Evolutionary conservation across 2,888 invertebrate species (phyloP).

Genomic region (Lottia gigantea): DNA sequence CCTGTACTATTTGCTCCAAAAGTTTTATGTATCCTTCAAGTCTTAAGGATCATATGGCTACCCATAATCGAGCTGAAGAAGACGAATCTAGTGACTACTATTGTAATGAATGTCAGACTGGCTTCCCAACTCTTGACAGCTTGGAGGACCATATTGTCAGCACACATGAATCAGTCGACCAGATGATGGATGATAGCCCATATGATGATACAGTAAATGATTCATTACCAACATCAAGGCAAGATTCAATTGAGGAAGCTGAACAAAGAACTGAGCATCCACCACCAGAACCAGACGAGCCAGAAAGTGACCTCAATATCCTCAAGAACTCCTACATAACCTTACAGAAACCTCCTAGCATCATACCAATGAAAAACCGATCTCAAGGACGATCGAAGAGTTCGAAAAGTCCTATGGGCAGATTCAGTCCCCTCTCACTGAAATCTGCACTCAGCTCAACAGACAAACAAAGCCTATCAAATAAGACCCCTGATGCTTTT

Average conservation of each 20-base stretch:
- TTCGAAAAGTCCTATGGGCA: background rate
- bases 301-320: background rate
- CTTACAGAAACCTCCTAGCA: constrained; percentile 1
- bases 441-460: constrained; percentile 1
- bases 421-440: constrained; percentile 5
- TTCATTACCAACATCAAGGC: background rate
- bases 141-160: constrained; percentile 44
- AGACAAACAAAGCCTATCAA: constrained; percentile 15
- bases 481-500: constrained; percentile 11
- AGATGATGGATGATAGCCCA: background rate
- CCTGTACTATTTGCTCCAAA: constrained; percentile 43
- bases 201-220: background rate
- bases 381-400: background rate
- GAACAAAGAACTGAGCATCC: background rate
- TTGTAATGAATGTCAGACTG: constrained; percentile 54
- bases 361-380: background rate
- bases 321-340: background rate
- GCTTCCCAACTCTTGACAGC: constrained; percentile 45
- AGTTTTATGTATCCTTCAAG: constrained; percentile 44
- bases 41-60: constrained; percentile 45
- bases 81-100: constrained; percentile 43
- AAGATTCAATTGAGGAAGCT: background rate
- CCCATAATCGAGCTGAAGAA: constrained; percentile 29
- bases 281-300: constrained; percentile 4
- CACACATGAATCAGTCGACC: constrained; percentile 36